These are phyloP conservation scores for Tragopan temminckii DNA, from an alignment of 2,797 vertebrate species.

Conservation along the genomic window DNA sequence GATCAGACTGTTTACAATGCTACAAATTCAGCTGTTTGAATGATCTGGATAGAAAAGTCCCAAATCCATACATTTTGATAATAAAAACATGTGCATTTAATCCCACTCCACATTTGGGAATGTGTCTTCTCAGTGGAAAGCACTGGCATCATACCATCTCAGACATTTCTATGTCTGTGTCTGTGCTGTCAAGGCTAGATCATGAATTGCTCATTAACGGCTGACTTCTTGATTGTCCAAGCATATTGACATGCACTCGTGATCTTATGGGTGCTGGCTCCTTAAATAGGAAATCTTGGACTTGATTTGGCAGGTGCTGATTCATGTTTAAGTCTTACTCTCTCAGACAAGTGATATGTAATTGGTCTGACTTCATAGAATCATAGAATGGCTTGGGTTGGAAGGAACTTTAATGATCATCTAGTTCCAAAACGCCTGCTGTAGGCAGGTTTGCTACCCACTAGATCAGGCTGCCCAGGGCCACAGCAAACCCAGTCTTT, in stretches of 20 bases:
- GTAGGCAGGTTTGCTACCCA: not conserved
- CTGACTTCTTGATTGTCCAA: not conserved
- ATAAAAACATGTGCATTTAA: not conserved
- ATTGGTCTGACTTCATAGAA: not conserved
- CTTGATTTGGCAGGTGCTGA: not conserved
- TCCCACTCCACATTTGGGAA: not conserved
- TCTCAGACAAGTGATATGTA: not conserved
- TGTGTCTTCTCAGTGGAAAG: not conserved
- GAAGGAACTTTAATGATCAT: not conserved
- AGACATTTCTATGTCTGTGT: not conserved
- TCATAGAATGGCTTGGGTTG: not conserved
- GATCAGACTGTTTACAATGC: not conserved
- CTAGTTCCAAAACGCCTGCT: not conserved
- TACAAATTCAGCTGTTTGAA: not conserved
- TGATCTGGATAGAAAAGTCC: not conserved
- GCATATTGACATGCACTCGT: not conserved
- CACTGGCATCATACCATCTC: accelerated
- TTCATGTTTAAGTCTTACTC: accelerated
- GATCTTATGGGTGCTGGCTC: not conserved
- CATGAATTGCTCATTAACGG: not conserved
- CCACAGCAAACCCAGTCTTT: not conserved
- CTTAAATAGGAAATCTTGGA: not conserved
- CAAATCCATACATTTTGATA: not conserved
- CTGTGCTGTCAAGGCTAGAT: not conserved
- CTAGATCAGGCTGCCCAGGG: not conserved